Base-by-base conservation (phyloP, 2,888 invertebrate species). In the Strigamia transsilvanica region DNA sequence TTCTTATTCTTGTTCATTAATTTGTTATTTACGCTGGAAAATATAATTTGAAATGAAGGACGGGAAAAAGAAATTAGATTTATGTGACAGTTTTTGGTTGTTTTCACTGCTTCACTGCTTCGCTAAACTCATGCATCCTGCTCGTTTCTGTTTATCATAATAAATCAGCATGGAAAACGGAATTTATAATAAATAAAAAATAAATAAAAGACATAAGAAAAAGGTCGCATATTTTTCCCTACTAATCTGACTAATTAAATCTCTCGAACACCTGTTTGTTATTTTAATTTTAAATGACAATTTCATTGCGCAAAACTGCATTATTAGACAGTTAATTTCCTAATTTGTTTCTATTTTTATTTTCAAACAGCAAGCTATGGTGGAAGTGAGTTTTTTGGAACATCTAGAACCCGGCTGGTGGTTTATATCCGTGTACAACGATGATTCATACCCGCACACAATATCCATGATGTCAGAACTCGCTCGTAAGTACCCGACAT, bases 391-490 rank as follows among this genome's bases (percentile, higher is more conserved):
- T 18, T 83, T 83, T 73, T 61, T 83, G 12, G 82, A 83, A 41
- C 83, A 83, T 61, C 32, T 83, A 21, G 83, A 83, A 82, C 83
- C 83, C 0, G 83, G 83, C 7, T 82, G 80, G 82, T 83, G 83
- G 83, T 83, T 82, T 81, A 32, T 83, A 12, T 83, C 83, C 6
- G 38, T 83, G 10, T 83, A 83, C 79, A 83, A 83, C 38, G 83
- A 83, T 41, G 80, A 83, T 38, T 41, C 32, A 13, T 61, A 83
- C 21, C 80, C 34, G 5, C 78, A 83, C 15, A 80, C 77, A 9
- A 81, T 83, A n/a, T 66, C 78, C 18, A 77, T 83, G 73, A 51
- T 82, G 21, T 51, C 83, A 15, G 83, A 83, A 83, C 51, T 83
- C n/a, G 83, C 83, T 21, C 34, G 83, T 83, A 80, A 82, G 83